phyloP scores from a whole-genome alignment of 2,888 invertebrate genomes.

The Rotaria sp. region DNA sequence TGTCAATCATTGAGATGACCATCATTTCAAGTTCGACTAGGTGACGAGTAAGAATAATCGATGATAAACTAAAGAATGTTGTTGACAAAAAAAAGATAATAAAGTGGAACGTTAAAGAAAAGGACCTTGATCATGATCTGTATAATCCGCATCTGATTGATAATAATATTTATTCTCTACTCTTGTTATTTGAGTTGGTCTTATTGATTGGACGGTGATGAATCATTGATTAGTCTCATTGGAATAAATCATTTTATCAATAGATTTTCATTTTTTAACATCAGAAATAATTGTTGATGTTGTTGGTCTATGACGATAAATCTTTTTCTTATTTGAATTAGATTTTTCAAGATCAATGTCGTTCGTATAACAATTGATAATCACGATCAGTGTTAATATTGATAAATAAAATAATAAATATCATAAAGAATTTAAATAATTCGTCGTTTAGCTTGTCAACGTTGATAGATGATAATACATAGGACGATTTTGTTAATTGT shows the following conservation, averaged over 20 bases:
- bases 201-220: background rate
- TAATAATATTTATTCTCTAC: background rate
- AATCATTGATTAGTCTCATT: background rate
- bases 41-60: background rate
- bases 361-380: background rate
- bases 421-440: background rate
- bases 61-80: background rate
- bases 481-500: background rate
- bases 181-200: background rate
- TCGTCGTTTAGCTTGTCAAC: background rate
- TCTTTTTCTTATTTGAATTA: background rate
- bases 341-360: background rate
- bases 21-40: background rate
- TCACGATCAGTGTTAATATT: background rate
- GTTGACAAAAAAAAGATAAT: background rate
- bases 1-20: background rate
- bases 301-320: background rate
- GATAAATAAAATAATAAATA: background rate
- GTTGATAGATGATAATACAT: background rate
- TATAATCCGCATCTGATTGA: background rate
- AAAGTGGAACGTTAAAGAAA: background rate
- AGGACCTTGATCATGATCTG: conserved; percentile 3
- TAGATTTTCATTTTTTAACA: background rate
- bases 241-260: background rate
- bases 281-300: background rate